Conservation (phyloP, 2,888 invertebrate genomes). For the Scaptomyza tumidula region DNA sequence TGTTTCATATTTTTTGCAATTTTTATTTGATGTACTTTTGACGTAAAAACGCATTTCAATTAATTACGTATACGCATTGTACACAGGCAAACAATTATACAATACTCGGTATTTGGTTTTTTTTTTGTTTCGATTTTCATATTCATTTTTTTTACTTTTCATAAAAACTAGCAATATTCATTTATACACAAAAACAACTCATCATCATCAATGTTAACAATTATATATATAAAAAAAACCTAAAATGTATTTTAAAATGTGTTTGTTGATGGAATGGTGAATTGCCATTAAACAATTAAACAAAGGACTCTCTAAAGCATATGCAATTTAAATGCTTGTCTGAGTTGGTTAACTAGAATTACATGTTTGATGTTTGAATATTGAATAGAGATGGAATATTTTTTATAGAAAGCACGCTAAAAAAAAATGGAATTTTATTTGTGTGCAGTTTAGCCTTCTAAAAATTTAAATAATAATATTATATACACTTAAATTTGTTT, state of each 20-base stretch:
- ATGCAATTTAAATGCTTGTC: conserved; percentile 25
- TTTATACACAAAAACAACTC: conserved; percentile 51
- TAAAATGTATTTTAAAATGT: conserved; percentile 13
- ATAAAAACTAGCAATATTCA: conserved; percentile 54
- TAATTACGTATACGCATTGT: conserved; percentile 52
- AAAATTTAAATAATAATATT: conserved; percentile 52
- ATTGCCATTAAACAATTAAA: conserved; percentile 24
- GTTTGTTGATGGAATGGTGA: conserved; percentile 45
- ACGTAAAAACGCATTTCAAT: conserved; percentile 36
- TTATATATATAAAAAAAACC: conserved; percentile 31
- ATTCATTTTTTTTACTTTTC: conserved; percentile 18
- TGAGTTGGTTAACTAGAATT: conserved; percentile 12
- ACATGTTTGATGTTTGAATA: conserved; percentile 11
- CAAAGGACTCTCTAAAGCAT: conserved; percentile 13
- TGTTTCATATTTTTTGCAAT: conserved; percentile 29
- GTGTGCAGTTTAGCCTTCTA: conserved; percentile 23
- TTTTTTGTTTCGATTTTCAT: conserved; percentile 5
- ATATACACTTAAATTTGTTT: conserved; percentile 51
- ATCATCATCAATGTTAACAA: conserved; percentile 44
- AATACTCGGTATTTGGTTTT: conserved; percentile 61
- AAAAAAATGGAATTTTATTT: background rate
- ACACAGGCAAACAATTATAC: conserved; percentile 58
- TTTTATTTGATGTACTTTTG: conserved; percentile 50
- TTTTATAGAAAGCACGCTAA: background rate
- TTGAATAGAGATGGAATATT: background rate